A percentile compares a stretch with the other conserved stretches of the same genome.
phyloP scores from a whole-genome alignment of 2,888 invertebrate species.

The Coremacera marginata region DNA sequence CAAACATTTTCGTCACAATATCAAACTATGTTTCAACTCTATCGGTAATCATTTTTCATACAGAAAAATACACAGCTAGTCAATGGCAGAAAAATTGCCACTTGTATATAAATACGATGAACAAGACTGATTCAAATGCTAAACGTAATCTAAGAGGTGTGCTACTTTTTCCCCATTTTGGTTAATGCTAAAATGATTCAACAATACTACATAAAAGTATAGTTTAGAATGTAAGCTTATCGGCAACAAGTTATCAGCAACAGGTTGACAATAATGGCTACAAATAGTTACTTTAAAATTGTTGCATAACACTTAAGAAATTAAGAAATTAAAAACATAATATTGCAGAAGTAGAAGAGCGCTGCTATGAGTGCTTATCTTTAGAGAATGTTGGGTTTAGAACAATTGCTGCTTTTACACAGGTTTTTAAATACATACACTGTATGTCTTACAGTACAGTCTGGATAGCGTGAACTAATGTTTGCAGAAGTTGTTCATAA shows the following conservation, averaged over 20 bases:
- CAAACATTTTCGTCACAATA: background rate
- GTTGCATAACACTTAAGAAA: background rate
- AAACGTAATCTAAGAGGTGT: slow-evolving; percentile 2
- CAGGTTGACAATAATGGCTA: background rate
- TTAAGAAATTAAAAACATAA: background rate
- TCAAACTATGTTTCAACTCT: background rate
- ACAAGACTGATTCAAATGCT: background rate
- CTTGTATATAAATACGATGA: no score
- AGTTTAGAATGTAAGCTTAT: background rate
- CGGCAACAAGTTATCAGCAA: slow-evolving; percentile 17
- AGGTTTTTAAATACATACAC: no score
- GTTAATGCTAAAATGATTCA: background rate
- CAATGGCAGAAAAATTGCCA: no score
- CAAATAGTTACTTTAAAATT: background rate
- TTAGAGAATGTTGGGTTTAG: no score
- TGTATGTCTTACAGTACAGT: no score
- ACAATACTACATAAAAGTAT: background rate
- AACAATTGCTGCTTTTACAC: no score
- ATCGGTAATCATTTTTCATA: no score
- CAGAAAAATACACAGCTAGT: no score
- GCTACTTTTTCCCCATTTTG: background rate
- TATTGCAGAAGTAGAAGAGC: no score
- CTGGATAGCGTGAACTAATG: no score
- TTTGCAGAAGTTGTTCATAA: no score
- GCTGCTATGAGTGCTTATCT: no score